Evolutionary conservation across 2,888 invertebrate species (phyloP), one percentile per base, ranked within the genome.

Genomic region (Coleophora deauratella): DNA sequence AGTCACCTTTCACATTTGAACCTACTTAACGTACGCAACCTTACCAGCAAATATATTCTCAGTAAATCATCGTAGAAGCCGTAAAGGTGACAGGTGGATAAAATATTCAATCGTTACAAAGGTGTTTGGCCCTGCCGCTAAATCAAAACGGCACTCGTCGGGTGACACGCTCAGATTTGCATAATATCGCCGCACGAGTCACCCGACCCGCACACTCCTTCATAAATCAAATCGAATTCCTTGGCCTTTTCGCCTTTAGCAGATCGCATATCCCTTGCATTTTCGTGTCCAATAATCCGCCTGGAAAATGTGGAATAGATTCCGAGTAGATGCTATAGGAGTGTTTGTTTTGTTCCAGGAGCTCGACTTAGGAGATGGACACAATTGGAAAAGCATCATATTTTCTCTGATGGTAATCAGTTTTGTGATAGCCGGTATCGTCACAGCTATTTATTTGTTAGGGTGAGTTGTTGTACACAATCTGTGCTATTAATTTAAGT

Each of bases 341-440:
- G 21, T 4, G 6, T 21, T 21, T 6, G 6, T 6, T 21, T 21
- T 44, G 53, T 74, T 86, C 38, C 85, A 93, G 93, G 93, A 94
- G 76, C 89, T 94, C 74, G 91, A 94, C 74, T 88, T 90, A 52
- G 91, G 89, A 57, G 94, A 94, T 76, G 94, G 94, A 51, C 93
- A 94, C 88, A 95, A 95, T 77, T 95, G 95, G 95, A 90, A 92
- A 76, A 94, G 94, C 74, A 94, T 95, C 69, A 88, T 95, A 72
- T 93, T 95, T 78, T 94, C 94, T 51, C 87, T 95, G 72, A 88
- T 94, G 86, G 95, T 95, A 73, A 95, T 95, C 82, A 91, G 93
- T 74, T 89, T 91, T 80, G 94, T 95, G 64, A 93, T 95, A 81
- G 91, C 93, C 58, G 95, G 95, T 52, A 95, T 95, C 68, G 93